Conservation (phyloP, 2,888 invertebrate species). For the Byasa hedistus region DNA sequence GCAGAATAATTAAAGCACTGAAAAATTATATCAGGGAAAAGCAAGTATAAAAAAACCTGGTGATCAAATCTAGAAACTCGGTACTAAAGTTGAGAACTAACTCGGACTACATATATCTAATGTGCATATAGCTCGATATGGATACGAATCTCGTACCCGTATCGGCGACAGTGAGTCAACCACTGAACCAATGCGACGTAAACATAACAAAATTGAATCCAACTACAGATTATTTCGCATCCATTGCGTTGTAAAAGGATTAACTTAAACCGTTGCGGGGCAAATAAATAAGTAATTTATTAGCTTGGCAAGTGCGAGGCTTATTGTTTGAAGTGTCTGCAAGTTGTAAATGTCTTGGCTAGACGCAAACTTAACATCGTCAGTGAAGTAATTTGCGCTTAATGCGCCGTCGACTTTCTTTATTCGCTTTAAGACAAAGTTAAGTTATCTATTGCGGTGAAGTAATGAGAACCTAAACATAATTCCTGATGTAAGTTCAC, state of each 20-base stretch:
- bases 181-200: neutral
- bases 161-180: no score
- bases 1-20: no score
- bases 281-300: conserved; percentile 3
- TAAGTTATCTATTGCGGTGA: neutral
- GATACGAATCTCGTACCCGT: no score
- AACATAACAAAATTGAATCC: neutral
- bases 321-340: conserved; percentile 15
- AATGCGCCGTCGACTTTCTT: neutral
- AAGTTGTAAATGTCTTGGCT: conserved; percentile 6
- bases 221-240: neutral
- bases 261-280: neutral
- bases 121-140: no score
- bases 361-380: conserved; percentile 3
- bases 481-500: neutral
- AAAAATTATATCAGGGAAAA: no score
- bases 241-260: neutral
- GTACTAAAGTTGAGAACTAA: no score
- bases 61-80: no score
- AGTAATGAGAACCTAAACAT: neutral
- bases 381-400: conserved; percentile 2
- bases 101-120: no score
- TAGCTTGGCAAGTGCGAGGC: conserved; percentile 7
- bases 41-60: no score
- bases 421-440: neutral